Conservation (phyloP, 1,140 invertebrate species). For the Caenorhabditis brenneri region DNA sequence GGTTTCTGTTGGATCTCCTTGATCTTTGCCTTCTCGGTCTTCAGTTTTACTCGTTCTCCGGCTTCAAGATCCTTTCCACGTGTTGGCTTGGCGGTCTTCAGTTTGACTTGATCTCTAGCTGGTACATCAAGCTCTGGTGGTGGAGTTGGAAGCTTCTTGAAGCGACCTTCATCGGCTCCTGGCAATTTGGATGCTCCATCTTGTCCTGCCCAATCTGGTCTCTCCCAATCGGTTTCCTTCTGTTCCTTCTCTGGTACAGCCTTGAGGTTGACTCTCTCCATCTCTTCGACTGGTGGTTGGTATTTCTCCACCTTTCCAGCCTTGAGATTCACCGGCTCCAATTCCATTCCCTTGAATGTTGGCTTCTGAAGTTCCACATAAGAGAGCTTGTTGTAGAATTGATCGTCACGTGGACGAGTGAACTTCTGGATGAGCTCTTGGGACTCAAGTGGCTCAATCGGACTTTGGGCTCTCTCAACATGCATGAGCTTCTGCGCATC, state of each 20-base stretch:
- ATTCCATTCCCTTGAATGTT: slow-evolving; percentile 65
- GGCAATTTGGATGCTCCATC: slow-evolving; percentile 10
- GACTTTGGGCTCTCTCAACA: slow-evolving; percentile 63
- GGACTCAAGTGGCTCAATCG: slow-evolving; percentile 68
- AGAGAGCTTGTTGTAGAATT: slow-evolving; percentile 68
- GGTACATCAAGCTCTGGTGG: slow-evolving; percentile 64
- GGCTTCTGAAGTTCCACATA: slow-evolving; percentile 63
- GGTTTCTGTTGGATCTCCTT: slow-evolving; percentile 65
- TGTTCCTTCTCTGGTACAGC: slow-evolving; percentile 45
- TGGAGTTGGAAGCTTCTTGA: slow-evolving; percentile 64
- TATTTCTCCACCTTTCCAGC: slow-evolving; percentile 66
- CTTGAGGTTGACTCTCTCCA: slow-evolving; percentile 62
- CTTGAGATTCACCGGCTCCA: slow-evolving; percentile 66
- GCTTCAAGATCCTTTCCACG: slow-evolving; percentile 60
- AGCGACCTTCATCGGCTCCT: slow-evolving; percentile 55
- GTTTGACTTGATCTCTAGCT: slow-evolving; percentile 66
- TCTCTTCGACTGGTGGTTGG: slow-evolving; percentile 60
- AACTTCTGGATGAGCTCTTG: slow-evolving; percentile 69
- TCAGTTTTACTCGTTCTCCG: slow-evolving; percentile 62
- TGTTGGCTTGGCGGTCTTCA: slow-evolving; percentile 68
- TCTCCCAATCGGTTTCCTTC: slow-evolving; percentile 50
- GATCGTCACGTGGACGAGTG: slow-evolving; percentile 64
- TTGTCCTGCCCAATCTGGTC: slow-evolving; percentile 64
- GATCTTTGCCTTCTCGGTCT: slow-evolving; percentile 66
- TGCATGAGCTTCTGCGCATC: slow-evolving; percentile 65